Percentiles rank a stretch among this genome's conserved stretches.
These are phyloP conservation scores for Alectura lathami DNA, from an alignment of 2,113 vertebrate genomes.

Conservation along the genomic window DNA sequence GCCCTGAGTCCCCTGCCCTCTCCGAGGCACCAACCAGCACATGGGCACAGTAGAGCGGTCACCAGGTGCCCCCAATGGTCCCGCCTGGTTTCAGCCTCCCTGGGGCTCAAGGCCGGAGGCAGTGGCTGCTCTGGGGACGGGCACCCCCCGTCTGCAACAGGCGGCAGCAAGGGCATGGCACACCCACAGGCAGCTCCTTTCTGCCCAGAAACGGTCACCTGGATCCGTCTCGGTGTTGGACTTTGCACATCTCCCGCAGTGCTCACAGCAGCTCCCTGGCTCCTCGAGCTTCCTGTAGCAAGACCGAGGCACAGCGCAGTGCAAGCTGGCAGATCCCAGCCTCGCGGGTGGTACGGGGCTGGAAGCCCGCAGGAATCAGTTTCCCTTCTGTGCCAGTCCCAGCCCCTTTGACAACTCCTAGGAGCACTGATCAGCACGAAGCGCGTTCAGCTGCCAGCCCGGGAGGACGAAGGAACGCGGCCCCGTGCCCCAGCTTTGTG, in stretches of 20 bases:
- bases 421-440: neutral
- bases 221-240: neutral
- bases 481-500: too few species aligned
- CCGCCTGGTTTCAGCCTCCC: neutral
- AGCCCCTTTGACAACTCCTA: neutral
- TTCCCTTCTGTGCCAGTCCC: neutral
- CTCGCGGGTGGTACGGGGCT: neutral
- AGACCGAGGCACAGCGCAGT: accelerated
- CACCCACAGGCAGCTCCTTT: neutral
- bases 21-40: neutral
- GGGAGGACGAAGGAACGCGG: accelerated
- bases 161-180: accelerated
- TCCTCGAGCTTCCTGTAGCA: neutral
- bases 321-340: neutral
- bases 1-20: neutral
- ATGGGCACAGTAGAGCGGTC: accelerated
- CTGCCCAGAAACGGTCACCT: accelerated
- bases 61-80: neutral
- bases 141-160: neutral
- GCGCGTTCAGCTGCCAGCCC: neutral
- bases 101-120: neutral
- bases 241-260: neutral
- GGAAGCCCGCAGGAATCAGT: neutral
- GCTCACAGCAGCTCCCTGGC: neutral
- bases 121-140: neutral